Evolutionary conservation across 2,888 invertebrate species (phyloP).

Genomic region (Caenorhabditis becei): DNA sequence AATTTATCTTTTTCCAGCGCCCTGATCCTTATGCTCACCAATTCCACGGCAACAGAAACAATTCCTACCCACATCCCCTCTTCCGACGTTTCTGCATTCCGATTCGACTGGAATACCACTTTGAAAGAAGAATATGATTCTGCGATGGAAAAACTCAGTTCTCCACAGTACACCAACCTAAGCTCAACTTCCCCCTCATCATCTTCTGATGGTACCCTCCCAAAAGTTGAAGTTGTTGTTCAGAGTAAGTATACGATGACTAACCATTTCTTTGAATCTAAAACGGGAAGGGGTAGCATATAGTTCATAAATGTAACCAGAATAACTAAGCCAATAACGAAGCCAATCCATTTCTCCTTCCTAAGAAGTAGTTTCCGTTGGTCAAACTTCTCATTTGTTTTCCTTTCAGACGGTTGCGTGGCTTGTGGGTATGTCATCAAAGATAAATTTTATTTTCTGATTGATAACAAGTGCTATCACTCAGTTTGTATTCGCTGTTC

Average conservation of each 20-base stretch:
- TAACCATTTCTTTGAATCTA: not conserved
- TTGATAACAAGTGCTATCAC: conserved; percentile 46
- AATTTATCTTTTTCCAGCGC: conserved; percentile 6
- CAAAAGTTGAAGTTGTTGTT: conserved; percentile 10
- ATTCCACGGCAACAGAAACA: conserved; percentile 31
- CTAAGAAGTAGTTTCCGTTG: not conserved
- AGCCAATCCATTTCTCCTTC: not conserved
- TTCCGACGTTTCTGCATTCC: conserved; percentile 15
- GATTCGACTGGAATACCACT: conserved; percentile 21
- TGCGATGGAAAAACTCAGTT: conserved; percentile 13
- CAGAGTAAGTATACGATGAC: conserved; percentile 11
- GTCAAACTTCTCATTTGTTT: not conserved
- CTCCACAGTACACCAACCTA: conserved; percentile 42
- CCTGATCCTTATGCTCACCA: conserved; percentile 39
- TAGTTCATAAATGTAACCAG: not conserved
- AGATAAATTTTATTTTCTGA: conserved; percentile 38
- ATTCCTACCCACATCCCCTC: not conserved
- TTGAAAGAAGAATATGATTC: conserved; percentile 29
- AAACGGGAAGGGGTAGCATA: no score
- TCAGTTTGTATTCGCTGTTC: conserved; percentile 33
- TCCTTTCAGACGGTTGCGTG: conserved; percentile 30
- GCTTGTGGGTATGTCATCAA: conserved; percentile 15
- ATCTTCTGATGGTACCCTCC: conserved; percentile 10
- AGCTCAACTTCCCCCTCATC: conserved; percentile 29
- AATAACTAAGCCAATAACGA: conserved; percentile 43